Percentiles rank a stretch among this genome's conserved stretches.
Evolutionary conservation across 2,797 vertebrate species (phyloP).

Genomic region (Chloroceryle amazona): DNA sequence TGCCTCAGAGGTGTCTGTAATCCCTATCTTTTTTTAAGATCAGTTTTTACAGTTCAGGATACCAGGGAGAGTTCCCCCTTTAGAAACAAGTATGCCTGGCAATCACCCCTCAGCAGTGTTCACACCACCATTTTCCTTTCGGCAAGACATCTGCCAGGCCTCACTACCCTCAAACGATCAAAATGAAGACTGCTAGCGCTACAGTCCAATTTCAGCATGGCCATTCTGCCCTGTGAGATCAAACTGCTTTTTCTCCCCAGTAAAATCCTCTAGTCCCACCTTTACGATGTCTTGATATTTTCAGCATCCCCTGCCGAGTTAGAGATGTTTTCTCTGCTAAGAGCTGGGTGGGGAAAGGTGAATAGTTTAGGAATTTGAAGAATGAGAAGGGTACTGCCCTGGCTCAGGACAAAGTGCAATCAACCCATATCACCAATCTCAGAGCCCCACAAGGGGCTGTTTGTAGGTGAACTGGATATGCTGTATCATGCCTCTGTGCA

Average conservation of each 20-base stretch:
- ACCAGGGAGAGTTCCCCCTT: background rate
- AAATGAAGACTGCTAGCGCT: background rate
- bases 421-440: background rate
- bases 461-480: background rate
- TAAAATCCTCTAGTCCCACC: background rate
- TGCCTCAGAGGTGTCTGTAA: background rate
- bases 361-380: conserved; percentile 32
- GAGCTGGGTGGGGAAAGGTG: conserved; percentile 35
- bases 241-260: background rate
- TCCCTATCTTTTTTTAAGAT: background rate
- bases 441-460: background rate
- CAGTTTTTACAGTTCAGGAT: background rate
- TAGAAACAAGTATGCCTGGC: background rate
- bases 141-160: background rate
- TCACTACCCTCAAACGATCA: background rate
- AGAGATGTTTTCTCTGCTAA: background rate
- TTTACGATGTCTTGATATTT: background rate
- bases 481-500: background rate
- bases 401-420: conserved; percentile 3
- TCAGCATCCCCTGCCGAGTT: background rate
- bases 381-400: background rate
- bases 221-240: background rate
- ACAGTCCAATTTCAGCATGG: background rate
- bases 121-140: background rate
- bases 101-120: background rate